phyloP scores from a whole-genome alignment of 2,113 vertebrate species.

The Sialia sialis region DNA sequence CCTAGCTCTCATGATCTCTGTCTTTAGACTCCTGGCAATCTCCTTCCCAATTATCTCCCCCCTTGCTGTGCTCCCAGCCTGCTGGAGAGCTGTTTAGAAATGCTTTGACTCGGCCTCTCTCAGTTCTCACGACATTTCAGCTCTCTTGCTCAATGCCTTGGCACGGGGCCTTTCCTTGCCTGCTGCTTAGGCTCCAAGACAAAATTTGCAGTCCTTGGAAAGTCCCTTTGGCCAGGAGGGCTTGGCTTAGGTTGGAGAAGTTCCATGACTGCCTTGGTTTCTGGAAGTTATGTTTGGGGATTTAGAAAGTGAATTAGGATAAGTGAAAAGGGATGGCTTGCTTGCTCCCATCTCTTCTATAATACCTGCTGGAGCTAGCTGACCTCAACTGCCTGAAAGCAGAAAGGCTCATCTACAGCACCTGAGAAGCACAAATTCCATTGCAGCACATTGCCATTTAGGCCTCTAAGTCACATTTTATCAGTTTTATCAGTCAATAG shows the following conservation, averaged over 20 bases:
- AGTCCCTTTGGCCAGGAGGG: background rate
- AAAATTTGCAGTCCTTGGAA: background rate
- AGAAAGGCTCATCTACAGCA: background rate
- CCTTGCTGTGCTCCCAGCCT: background rate
- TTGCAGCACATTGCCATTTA: background rate
- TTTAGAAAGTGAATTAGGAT: background rate
- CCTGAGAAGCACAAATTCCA: background rate
- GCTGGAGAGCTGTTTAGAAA: background rate
- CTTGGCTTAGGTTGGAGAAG: background rate
- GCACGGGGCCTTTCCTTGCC: background rate
- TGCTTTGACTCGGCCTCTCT: background rate
- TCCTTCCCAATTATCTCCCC: background rate
- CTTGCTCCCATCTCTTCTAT: background rate
- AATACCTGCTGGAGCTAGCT: background rate
- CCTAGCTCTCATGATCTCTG: background rate
- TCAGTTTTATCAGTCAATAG: background rate
- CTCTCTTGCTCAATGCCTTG: slow-evolving; percentile 29
- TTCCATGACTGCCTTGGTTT: background rate
- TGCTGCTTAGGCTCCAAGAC: background rate
- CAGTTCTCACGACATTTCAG: background rate
- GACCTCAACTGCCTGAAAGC: background rate
- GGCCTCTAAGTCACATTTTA: background rate
- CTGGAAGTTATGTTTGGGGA: background rate
- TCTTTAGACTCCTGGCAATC: background rate
- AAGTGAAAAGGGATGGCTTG: background rate